These are phyloP conservation scores for Orientallactaga bullata DNA, from an alignment of 2,113 vertebrate genomes.

Conservation along the genomic window DNA sequence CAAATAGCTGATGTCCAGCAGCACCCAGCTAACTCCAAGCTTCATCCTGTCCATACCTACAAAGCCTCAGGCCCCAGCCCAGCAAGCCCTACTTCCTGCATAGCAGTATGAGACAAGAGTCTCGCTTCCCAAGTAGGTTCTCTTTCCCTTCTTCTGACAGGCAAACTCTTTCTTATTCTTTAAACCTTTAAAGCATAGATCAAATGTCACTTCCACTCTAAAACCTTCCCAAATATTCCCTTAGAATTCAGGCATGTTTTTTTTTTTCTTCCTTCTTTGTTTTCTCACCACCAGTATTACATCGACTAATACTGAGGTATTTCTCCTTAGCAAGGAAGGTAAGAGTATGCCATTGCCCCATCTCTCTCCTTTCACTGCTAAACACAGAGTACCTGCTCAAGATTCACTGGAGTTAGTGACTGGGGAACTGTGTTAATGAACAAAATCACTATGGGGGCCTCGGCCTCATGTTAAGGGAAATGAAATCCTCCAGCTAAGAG, in stretches of 20 bases:
- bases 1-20: background rate
- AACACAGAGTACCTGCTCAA: background rate
- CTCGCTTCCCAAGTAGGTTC: background rate
- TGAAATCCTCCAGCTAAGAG: constrained; percentile 10
- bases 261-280: background rate
- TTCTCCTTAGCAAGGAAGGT: background rate
- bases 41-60: background rate
- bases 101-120: accelerated
- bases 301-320: background rate
- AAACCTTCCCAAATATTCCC: background rate
- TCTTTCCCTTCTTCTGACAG: background rate
- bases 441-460: constrained; percentile 7
- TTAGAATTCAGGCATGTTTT: background rate
- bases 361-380: background rate
- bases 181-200: background rate
- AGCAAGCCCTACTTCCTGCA: background rate
- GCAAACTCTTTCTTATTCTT: background rate
- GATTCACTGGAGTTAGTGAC: background rate
- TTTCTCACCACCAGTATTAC: background rate
- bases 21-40: background rate
- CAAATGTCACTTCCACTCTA: background rate
- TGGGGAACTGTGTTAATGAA: background rate
- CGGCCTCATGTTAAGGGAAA: background rate
- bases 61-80: accelerated
- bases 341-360: background rate